A percentile compares a stretch with the other conserved stretches of the same genome.
Conservation (phyloP, 2,113 vertebrate genomes). For the Dasyurus viverrinus region DNA sequence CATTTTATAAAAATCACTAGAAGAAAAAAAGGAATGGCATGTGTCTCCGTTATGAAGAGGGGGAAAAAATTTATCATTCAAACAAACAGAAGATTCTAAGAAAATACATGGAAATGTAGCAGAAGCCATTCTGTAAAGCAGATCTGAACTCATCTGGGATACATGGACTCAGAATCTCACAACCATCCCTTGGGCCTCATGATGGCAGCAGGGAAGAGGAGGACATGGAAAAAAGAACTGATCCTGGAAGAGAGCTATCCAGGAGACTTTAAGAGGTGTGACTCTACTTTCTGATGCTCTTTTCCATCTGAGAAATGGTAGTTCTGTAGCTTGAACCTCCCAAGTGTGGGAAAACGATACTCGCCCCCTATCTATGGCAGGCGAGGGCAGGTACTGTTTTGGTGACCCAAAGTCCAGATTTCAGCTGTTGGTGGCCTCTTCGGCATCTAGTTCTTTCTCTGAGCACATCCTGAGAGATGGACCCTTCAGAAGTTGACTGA, state of each 20-base stretch:
- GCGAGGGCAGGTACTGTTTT: too few species aligned
- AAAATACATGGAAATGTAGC: not conserved
- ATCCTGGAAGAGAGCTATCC: not conserved
- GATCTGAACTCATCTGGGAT: not conserved
- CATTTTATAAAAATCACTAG: not conserved
- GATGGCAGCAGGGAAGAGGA: not conserved
- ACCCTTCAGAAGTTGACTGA: not conserved
- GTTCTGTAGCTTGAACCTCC: not conserved
- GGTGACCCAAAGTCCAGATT: not conserved
- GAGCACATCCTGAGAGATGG: not conserved
- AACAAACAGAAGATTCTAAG: not conserved
- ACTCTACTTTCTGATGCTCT: not conserved
- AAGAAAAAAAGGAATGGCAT: not conserved
- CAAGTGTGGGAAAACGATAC: not conserved
- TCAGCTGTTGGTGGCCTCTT: not conserved
- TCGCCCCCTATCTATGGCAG: not conserved
- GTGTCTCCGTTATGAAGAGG: not conserved
- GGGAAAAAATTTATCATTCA: not conserved
- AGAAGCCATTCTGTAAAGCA: not conserved
- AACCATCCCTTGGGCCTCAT: not conserved
- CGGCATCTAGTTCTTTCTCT: not conserved
- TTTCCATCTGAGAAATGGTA: not conserved
- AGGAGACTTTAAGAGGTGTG: not conserved
- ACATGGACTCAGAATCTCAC: not conserved
- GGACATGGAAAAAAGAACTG: not conserved